Conservation (phyloP, 2,797 vertebrate species). For the Takifugu rubripes region DNA sequence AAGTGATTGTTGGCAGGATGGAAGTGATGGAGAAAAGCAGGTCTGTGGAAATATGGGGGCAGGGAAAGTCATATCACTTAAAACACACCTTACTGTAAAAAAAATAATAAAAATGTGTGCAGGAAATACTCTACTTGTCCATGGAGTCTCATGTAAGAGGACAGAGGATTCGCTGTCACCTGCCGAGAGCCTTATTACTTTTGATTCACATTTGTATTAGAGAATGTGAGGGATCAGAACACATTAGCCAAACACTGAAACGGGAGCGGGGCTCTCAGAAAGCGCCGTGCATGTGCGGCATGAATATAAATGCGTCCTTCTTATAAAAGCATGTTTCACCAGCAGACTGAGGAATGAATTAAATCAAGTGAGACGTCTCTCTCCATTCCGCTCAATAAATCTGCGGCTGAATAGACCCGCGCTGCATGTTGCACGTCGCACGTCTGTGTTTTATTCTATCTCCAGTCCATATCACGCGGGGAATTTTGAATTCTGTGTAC, state of each 20-base stretch:
- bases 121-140: slow-evolving; percentile 18
- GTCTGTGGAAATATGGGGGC: too few relatives aligned
- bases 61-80: slow-evolving; percentile 4
- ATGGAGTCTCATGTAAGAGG: slow-evolving; percentile 32
- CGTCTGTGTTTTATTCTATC: slow-evolving; percentile 23
- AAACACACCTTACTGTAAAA: slow-evolving; percentile 11
- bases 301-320: slow-evolving; percentile 45
- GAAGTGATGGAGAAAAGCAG: too few relatives aligned
- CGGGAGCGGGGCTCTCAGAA: slow-evolving; percentile 19
- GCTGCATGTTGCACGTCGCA: slow-evolving; percentile 31
- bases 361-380: slow-evolving; percentile 39
- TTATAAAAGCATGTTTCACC: slow-evolving; percentile 43
- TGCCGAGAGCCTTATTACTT: slow-evolving; percentile 45
- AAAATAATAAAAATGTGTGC: too few relatives aligned
- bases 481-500: slow-evolving; percentile 38
- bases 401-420: slow-evolving; percentile 28
- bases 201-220: slow-evolving; percentile 58
- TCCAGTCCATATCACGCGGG: slow-evolving; percentile 13
- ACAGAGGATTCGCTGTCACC: slow-evolving; percentile 49
- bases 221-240: slow-evolving; percentile 48
- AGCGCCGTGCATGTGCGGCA: slow-evolving; percentile 18
- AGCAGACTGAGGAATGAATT: slow-evolving; percentile 36
- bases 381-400: slow-evolving; percentile 19
- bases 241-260: slow-evolving; percentile 41
- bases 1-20: too few relatives aligned